Conservation (phyloP, 2,113 vertebrate genomes). For the Psophia crepitans region DNA sequence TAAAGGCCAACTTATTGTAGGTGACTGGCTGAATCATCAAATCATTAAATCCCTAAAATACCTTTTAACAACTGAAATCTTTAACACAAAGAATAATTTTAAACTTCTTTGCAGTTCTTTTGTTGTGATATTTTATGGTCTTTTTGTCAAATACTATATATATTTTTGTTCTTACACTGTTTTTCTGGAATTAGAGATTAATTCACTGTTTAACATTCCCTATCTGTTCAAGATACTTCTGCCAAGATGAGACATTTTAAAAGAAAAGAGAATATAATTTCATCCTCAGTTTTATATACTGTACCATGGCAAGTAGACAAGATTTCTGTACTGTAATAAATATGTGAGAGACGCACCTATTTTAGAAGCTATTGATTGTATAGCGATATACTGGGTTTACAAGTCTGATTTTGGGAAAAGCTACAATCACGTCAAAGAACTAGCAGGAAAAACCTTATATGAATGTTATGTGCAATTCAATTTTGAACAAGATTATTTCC, state of each 20-base stretch:
- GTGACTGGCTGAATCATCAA: background rate
- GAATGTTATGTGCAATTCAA: background rate
- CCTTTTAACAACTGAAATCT: background rate
- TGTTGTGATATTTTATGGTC: background rate
- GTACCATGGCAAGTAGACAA: background rate
- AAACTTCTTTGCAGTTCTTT: background rate
- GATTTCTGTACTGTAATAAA: background rate
- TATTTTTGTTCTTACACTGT: background rate
- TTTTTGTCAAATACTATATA: background rate
- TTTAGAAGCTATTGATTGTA: background rate
- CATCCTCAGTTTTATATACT: background rate
- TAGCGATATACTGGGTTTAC: background rate
- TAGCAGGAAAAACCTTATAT: background rate
- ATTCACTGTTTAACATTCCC: background rate
- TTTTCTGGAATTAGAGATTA: background rate
- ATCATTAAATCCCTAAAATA: background rate
- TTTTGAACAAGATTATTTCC: background rate
- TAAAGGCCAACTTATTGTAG: background rate
- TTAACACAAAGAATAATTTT: background rate
- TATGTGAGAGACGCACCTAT: background rate
- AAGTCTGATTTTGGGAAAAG: background rate
- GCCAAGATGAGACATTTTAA: background rate
- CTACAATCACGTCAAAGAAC: background rate
- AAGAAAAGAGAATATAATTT: background rate
- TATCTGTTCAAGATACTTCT: background rate